Conservation (phyloP, 2,113 vertebrate genomes). For the Paralichthys olivaceus region DNA sequence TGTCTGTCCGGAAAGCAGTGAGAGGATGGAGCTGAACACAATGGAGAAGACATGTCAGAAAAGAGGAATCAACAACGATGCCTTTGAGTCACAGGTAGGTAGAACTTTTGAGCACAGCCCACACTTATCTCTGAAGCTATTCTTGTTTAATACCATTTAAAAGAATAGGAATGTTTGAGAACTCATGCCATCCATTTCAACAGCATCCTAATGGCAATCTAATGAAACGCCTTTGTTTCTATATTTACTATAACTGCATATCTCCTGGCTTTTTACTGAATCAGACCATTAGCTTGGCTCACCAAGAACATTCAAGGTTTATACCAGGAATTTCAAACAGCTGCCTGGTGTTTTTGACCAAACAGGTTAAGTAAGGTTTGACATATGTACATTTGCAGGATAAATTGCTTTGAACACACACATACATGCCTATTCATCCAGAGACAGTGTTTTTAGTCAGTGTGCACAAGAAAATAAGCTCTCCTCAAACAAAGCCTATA, state of each 20-base stretch:
- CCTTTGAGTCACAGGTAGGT: constrained; percentile 60
- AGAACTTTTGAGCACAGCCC: neutral
- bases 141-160: neutral
- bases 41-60: constrained; percentile 3
- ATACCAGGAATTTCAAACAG: neutral
- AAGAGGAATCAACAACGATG: constrained; percentile 31
- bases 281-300: neutral
- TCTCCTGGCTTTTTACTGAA: neutral
- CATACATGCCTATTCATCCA: too few species aligned
- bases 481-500: too few species aligned
- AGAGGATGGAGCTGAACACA: constrained; percentile 44
- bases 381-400: neutral
- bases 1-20: neutral
- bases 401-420: too few species aligned
- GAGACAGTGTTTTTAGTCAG: too few species aligned
- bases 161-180: neutral
- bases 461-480: neutral
- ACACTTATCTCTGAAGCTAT: neutral
- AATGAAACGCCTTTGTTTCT: too few species aligned
- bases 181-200: neutral
- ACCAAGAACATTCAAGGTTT: neutral
- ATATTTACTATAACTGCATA: neutral
- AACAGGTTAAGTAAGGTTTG: neutral
- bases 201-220: neutral
- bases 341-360: neutral